Evolutionary conservation across 1,140 invertebrate species (phyloP).

Genomic region (Triops longicaudatus): DNA sequence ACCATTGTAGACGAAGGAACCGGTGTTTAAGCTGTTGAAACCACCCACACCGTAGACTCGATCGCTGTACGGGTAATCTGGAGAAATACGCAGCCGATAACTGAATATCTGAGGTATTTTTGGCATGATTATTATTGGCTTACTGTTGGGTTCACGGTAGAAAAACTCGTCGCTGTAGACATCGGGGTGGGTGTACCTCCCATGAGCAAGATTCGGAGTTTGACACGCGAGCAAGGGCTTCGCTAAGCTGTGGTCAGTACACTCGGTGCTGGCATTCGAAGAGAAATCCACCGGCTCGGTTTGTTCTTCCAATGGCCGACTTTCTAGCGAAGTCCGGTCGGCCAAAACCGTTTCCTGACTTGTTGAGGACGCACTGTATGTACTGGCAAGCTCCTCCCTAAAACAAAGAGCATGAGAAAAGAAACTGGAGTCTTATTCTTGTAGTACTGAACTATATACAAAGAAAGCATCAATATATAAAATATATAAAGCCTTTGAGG

Average conservation of each 20-base stretch:
- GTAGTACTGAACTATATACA: too few relatives aligned
- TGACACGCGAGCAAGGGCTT: background rate
- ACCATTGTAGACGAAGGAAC: background rate
- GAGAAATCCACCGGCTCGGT: conserved; percentile 61
- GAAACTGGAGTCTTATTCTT: too few relatives aligned
- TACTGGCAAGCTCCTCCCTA: background rate
- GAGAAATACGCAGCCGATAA: background rate
- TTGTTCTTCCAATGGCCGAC: conserved; percentile 45
- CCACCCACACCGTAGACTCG: conserved; percentile 4
- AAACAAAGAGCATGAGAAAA: too few relatives aligned
- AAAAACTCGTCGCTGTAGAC: conserved; percentile 9
- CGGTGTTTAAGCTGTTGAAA: background rate
- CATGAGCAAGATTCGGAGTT: background rate
- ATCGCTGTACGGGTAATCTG: background rate
- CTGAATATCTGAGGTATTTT: background rate
- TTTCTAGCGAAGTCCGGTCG: background rate
- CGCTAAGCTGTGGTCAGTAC: background rate
- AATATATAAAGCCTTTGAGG: background rate
- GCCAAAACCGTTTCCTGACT: background rate
- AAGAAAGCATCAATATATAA: too few relatives aligned
- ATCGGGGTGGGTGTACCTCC: conserved; percentile 14
- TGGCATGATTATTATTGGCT: background rate
- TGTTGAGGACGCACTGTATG: background rate
- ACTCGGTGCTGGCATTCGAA: background rate
- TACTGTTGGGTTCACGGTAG: conserved; percentile 17